phyloP scores from a whole-genome alignment of 2,797 vertebrate genomes.

The Sibirionetta formosa region DNA sequence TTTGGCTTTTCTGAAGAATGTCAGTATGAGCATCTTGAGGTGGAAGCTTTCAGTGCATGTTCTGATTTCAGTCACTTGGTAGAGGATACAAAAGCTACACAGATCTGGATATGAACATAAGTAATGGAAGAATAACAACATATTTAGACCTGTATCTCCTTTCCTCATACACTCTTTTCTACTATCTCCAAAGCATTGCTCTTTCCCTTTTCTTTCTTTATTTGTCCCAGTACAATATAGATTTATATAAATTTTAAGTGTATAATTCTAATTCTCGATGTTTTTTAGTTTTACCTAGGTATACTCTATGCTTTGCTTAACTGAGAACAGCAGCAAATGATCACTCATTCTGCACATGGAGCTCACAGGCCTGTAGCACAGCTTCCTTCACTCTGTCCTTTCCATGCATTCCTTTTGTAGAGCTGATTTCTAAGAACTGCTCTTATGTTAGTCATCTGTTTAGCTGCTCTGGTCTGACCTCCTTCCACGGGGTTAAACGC shows the following conservation, averaged over 20 bases:
- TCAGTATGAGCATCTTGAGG: not conserved
- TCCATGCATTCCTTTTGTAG: not conserved
- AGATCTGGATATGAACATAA: not conserved
- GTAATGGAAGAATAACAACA: not conserved
- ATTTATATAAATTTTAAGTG: not conserved
- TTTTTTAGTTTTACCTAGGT: not conserved
- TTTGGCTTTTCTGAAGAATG: slow-evolving; percentile 21
- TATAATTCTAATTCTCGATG: not conserved
- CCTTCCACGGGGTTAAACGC: not conserved
- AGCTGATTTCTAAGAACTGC: not conserved
- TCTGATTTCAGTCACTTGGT: slow-evolving; percentile 12
- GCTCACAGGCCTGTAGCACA: not conserved
- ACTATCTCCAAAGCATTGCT: not conserved
- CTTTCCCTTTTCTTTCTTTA: not conserved
- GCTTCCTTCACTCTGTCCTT: not conserved
- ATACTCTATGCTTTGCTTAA: not conserved
- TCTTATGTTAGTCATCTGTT: not conserved
- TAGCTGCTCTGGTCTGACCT: not conserved
- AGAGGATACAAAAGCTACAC: not conserved
- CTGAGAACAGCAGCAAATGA: not conserved
- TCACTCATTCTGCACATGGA: not conserved
- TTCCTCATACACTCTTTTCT: not conserved
- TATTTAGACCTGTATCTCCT: not conserved
- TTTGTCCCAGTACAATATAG: not conserved
- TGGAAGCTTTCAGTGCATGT: not conserved